Base-by-base conservation (phyloP, 2,888 invertebrate species). In the Hydroisotoma schaefferi region DNA sequence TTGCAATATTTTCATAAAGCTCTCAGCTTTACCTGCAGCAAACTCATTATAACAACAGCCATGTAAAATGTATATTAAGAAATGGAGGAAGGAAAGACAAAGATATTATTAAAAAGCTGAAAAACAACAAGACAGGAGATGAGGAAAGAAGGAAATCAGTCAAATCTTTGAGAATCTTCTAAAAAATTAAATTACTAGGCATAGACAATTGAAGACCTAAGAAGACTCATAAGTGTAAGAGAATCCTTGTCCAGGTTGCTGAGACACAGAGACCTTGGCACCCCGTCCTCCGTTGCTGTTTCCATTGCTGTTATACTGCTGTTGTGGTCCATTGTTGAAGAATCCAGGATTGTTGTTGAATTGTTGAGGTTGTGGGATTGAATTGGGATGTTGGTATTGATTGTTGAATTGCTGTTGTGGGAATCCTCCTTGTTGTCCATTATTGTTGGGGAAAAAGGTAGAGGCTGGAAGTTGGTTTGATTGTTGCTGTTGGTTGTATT, bases 191-290 rank as follows among this genome's bases (percentile, higher is more conserved):
- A n/a, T n/a, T n/a, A n/a, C n/a, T n/a, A n/a, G n/a, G 4, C 27
- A 33, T 33, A 52, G 29, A 33, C 15, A 33, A 15, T 10, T 10
- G 33, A 33, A 10, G 15, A 33, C 8, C 10, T n/a, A 43, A n/a
- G 10, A 43, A 43, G 43, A 18, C n/a, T 18, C 12, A 18, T 43
- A 43, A 43, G 60, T 63, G 57, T 61, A 61, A 43, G 61, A 58
- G 53, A 68, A 68, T 37, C 65, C 63, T 33, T 61, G 56, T n/a
- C n/a, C n/a, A n/a, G 55, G 54, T 38, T 61, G 59, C 60, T 68
- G 65, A 22, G 57, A 55, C 1, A 66, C 66, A 2, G 64, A 56
- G 10, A 64, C 64, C 54, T 66, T 65, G 27, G 38, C 28, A 2
- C 57, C 55, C 23, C 57, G 47, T 52, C 57, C 48, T n/a, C 59